Conservation (phyloP, 2,113 vertebrate genomes). For the Felis catus region F.catus_Fca126_mat1.0 CM031419.1:6435001-6435500, state of each 20-base stretch:
- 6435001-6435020: background rate
- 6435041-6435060: background rate
- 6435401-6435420: too few species aligned
- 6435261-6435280: too few species aligned
- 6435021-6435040: background rate
- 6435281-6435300: too few species aligned
- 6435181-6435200: background rate
- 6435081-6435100: background rate
- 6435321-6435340: too few species aligned
- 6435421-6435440: too few species aligned
- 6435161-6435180: background rate
- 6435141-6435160: background rate
- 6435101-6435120: fast-evolving
- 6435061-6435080: background rate
- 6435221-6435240: background rate
- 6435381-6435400: too few species aligned
- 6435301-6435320: too few species aligned
- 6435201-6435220: background rate
- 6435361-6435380: too few species aligned
- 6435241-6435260: background rate
- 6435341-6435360: too few species aligned
- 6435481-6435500: too few species aligned
- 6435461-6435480: too few species aligned
- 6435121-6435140: background rate
- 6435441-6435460: too few species aligned